phyloP scores from a whole-genome alignment of 2,888 invertebrate species.

The Punctoribates punctum region DNA sequence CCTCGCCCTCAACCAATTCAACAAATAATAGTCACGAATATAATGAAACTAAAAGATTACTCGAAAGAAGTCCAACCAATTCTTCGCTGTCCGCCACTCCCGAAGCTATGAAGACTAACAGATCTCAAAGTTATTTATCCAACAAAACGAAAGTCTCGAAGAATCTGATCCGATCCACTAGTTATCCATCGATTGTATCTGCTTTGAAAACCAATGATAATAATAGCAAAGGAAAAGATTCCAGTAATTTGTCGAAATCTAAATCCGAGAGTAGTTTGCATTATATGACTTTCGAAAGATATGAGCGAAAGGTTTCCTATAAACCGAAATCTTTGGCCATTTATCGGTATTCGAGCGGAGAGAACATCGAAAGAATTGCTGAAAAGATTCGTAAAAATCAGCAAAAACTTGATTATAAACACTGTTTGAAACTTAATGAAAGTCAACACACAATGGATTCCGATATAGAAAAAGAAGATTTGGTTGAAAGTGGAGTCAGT shows the following conservation, averaged over 20 bases:
- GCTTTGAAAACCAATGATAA: not conserved
- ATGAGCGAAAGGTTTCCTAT: conserved; percentile 15
- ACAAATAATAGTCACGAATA: conserved; percentile 33
- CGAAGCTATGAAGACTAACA: not conserved
- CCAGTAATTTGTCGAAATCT: not conserved
- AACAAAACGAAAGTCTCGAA: not conserved
- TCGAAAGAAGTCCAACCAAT: conserved; percentile 25
- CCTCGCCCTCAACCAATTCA: conserved; percentile 32
- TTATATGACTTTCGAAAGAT: conserved; percentile 1
- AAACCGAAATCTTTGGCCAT: conserved; percentile 33
- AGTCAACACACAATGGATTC: conserved; percentile 3
- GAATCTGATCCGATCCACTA: conserved; percentile 6
- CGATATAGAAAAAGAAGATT: conserved; percentile 21
- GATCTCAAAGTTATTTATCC: conserved; percentile 5
- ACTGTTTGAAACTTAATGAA: conserved; percentile 14
- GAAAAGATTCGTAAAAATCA: conserved; percentile 21
- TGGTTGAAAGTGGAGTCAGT: conserved; percentile 23
- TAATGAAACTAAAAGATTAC: conserved; percentile 34
- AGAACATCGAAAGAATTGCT: conserved; percentile 23
- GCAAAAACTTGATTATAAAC: not conserved
- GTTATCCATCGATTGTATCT: conserved; percentile 8
- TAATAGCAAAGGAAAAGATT: not conserved
- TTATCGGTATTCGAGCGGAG: conserved; percentile 21
- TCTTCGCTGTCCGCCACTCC: conserved; percentile 18
- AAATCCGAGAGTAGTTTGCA: conserved; percentile 26